Evolutionary conservation across 1,140 invertebrate genomes (phyloP).

Genomic region (Tetraneura akinire): DNA sequence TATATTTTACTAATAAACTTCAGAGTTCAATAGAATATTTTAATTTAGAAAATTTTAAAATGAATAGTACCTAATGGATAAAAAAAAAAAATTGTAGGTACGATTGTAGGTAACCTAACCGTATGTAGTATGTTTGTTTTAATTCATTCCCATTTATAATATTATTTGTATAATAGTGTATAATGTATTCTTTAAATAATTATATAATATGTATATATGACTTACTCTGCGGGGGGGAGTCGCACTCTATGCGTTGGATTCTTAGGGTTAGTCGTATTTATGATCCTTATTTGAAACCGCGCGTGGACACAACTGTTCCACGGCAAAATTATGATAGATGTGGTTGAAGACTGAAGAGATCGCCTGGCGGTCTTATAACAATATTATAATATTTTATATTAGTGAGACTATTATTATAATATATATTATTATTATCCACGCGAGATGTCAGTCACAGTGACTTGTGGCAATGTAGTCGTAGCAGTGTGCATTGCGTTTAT

Average conservation of each 20-base stretch:
- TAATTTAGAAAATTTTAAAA: no score
- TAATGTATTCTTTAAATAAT: no score
- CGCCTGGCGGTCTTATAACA: not conserved
- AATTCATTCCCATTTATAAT: constrained; percentile 5
- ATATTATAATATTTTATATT: no score
- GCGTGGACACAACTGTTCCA: not conserved
- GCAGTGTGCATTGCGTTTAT: not conserved
- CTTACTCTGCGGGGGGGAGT: constrained; percentile 31
- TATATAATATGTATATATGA: constrained; percentile 14
- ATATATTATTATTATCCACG: not conserved
- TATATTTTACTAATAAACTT: no score
- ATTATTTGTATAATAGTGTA: not conserved
- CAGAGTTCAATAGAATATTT: no score
- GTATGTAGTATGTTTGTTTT: constrained; percentile 45
- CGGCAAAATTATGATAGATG: not conserved
- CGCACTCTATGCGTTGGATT: constrained; percentile 4
- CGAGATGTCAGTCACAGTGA: constrained; percentile 3
- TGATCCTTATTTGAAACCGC: not conserved
- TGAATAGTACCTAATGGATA: no score
- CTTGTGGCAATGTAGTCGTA: no score
- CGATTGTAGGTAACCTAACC: no score
- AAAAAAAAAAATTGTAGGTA: no score
- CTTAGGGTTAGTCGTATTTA: constrained; percentile 39
- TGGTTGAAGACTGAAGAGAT: constrained; percentile 22
- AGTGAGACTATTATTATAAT: no score